Evolutionary conservation across 2,113 vertebrate genomes (phyloP), one percentile per base, ranked within the genome.

Genomic region (Turnix velox): DNA sequence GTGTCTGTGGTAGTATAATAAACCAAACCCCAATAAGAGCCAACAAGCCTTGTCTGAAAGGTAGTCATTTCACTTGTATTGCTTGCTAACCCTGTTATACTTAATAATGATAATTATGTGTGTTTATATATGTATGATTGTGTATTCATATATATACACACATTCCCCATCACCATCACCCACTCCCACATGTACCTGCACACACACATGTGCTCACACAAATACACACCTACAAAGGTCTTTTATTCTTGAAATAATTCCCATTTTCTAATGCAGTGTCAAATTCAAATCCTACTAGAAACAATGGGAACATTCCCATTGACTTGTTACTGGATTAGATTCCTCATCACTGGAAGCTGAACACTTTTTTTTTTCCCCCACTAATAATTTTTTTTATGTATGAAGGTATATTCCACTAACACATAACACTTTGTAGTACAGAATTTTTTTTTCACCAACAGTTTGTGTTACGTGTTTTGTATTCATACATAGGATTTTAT

Each of bases 71-170:
- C 71, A 58, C 91, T 85, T 39, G 71, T 92, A 63, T 94, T 94
- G 96, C 93, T 90, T 95, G 96, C 90, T 88, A 54, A 88, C 84
- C 73, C 91, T 42, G 10, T 65, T 93, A 84, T n/a, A 80, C 68
- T 80, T 74, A 88, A 52, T 75, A 65, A 51, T n/a, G 28, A 37
- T 27, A 81, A 59, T 52, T 79, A 81, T 80, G 59, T 91, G 85
- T 93, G 87, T 91, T 67, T 73, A 46, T 92, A 79, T 93, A 92
- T 95, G 83, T 68, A 20, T 76, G 84, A 30, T 5, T 66, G 23
- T 9, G 28, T 4, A 31, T 75, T 79, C 92, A 85, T 92, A 24
- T 69, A 76, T 87, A 79, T 20, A 69, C 92, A 95, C 95, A 76
- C 86, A 2, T 48, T 45, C 23, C 68, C 68, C 88, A 86, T 93